Evolutionary conservation across 1,140 invertebrate species (phyloP).

Genomic region (Saxidomus purpurata): DNA sequence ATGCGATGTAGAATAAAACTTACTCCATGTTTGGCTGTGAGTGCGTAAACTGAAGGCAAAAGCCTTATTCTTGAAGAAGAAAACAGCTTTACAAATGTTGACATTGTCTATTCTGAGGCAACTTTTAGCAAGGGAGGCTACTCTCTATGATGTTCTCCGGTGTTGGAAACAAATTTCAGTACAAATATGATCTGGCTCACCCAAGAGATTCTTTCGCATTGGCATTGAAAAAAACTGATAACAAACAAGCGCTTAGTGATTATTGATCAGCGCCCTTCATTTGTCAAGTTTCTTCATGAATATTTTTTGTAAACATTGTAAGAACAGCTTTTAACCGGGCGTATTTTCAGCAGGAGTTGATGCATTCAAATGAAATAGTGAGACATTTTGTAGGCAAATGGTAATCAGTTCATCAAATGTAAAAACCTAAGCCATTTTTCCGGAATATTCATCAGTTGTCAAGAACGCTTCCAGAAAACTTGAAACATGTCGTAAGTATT

Average conservation of each 20-base stretch:
- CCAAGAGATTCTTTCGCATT: neutral
- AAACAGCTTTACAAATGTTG: conserved; percentile 53
- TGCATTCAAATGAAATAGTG: neutral
- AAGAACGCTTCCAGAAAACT: conserved; percentile 5
- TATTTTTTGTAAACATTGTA: conserved; percentile 19
- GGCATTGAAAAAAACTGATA: neutral
- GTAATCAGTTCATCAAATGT: too few relatives aligned
- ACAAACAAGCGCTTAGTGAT: conserved; percentile 14
- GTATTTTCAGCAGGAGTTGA: too few relatives aligned
- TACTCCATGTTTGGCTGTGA: conserved; percentile 1
- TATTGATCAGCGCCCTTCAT: conserved; percentile 12
- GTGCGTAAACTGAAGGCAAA: neutral
- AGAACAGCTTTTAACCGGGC: neutral
- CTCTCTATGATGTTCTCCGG: neutral
- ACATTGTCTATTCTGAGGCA: conserved; percentile 38
- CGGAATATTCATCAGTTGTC: conserved; percentile 18
- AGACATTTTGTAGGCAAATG: too few relatives aligned
- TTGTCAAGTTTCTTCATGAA: conserved; percentile 47
- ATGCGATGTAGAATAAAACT: neutral
- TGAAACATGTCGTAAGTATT: conserved; percentile 17
- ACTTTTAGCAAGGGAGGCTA: conserved; percentile 11
- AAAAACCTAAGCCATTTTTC: too few relatives aligned
- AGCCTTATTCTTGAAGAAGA: conserved; percentile 4
- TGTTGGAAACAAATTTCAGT: neutral
- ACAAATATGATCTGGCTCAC: neutral